These are phyloP conservation scores for Slavum lentiscoides DNA, from an alignment of 2,888 invertebrate genomes.

Conservation along the genomic window DNA sequence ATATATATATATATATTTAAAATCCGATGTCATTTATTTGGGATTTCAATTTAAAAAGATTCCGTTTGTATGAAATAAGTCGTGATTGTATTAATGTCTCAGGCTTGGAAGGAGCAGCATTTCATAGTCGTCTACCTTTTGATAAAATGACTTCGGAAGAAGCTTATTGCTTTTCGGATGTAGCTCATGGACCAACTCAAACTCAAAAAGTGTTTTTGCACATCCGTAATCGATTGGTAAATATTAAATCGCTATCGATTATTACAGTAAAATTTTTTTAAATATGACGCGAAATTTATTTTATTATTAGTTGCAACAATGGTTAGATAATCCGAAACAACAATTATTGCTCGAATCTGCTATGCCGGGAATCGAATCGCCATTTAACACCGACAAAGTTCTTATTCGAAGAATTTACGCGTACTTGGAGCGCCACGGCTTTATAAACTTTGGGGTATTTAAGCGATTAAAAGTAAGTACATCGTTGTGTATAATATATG, in stretches of 20 bases:
- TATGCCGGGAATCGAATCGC: conserved; percentile 78
- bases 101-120: conserved; percentile 89
- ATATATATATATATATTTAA: no score
- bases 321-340: conserved; percentile 93
- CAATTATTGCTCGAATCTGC: conserved; percentile 84
- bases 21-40: no score
- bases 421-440: conserved; percentile 92
- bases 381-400: conserved; percentile 89
- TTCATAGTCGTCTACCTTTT: conserved; percentile 89
- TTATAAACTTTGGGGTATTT: conserved; percentile 96
- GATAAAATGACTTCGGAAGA: conserved; percentile 93
- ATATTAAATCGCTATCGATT: conserved; percentile 54
- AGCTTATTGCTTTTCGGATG: conserved; percentile 90
- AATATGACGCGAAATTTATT: conserved; percentile 20
- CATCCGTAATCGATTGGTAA: conserved; percentile 81
- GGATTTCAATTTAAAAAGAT: no score
- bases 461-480: conserved; percentile 75
- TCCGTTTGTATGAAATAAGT: no score
- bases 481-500: not conserved
- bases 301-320: conserved; percentile 73
- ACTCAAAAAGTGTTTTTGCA: conserved; percentile 88
- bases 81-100: not conserved
- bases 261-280: not conserved
- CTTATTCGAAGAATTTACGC: conserved; percentile 83
- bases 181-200: conserved; percentile 79